Percentiles rank a stretch among this genome's conserved stretches.
These are phyloP conservation scores for Trachelus troglodyta DNA, from an alignment of 2,888 invertebrate genomes.

Conservation along the genomic window DNA sequence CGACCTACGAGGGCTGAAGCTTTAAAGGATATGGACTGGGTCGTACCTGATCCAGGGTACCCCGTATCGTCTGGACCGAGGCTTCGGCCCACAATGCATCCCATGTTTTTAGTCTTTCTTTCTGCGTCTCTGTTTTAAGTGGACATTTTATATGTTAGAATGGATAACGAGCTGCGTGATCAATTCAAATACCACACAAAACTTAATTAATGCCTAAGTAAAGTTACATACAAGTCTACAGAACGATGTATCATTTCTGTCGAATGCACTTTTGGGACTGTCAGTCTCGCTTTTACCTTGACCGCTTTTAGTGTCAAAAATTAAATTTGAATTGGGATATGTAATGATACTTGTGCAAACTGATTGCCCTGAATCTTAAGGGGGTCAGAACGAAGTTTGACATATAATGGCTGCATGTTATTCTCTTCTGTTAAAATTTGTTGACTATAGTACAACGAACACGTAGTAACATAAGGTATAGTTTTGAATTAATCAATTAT, in stretches of 20 bases:
- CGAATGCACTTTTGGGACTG: neutral
- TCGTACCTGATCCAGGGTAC: conserved; percentile 65
- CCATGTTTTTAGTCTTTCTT: conserved; percentile 64
- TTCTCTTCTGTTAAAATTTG: neutral
- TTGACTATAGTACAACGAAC: neutral
- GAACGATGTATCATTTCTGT: neutral
- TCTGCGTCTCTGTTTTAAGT: conserved; percentile 64
- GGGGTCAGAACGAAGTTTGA: neutral
- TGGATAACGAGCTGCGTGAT: conserved; percentile 58
- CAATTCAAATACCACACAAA: conserved; percentile 56
- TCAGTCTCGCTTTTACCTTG: neutral
- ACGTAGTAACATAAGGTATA: neutral
- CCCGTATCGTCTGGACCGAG: conserved; percentile 65
- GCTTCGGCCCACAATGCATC: conserved; percentile 65
- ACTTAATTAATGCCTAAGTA: conserved; percentile 25
- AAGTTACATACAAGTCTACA: neutral
- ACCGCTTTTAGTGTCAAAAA: neutral
- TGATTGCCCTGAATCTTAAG: neutral
- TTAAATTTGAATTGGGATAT: neutral
- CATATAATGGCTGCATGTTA: neutral
- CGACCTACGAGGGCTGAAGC: conserved; percentile 56
- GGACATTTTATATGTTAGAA: conserved; percentile 64
- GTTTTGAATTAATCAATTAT: neutral
- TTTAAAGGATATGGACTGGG: conserved; percentile 61
- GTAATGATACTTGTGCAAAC: neutral